phyloP scores from a whole-genome alignment of 2,797 vertebrate species.

The Podarcis lilfordi region DNA sequence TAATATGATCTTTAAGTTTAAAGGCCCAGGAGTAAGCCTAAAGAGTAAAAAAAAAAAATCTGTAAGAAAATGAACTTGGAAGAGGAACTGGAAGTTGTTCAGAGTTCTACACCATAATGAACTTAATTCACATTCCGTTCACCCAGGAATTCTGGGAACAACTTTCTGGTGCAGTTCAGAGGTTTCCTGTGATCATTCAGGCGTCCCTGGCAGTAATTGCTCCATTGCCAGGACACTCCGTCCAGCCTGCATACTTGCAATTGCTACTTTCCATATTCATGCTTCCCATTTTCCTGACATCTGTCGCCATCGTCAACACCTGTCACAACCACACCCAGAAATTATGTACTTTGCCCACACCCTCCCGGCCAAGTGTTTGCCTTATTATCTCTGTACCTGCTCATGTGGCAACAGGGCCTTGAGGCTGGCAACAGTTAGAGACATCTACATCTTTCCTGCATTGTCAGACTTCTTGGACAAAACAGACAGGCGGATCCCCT shows the following conservation, averaged over 20 bases:
- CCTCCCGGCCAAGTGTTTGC: not conserved
- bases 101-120: too few species aligned
- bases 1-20: too few species aligned
- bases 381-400: not conserved
- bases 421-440: not conserved
- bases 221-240: not conserved
- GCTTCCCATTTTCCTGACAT: not conserved
- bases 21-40: too few species aligned
- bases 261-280: not conserved
- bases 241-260: not conserved
- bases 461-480: not conserved
- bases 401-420: not conserved
- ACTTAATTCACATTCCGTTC: too few species aligned
- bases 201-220: too few species aligned
- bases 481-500: not conserved
- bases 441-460: not conserved
- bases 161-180: not conserved
- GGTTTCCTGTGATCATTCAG: too few species aligned
- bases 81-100: too few species aligned
- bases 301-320: not conserved
- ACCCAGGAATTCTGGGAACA: too few species aligned
- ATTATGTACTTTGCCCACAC: constrained; percentile 2
- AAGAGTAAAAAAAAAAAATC: too few species aligned
- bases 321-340: constrained; percentile 7
- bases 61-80: too few species aligned